Evolutionary conservation across 2,797 vertebrate genomes (phyloP), one percentile per base, ranked within the genome.

Genomic region (Ceryle rudis): DNA sequence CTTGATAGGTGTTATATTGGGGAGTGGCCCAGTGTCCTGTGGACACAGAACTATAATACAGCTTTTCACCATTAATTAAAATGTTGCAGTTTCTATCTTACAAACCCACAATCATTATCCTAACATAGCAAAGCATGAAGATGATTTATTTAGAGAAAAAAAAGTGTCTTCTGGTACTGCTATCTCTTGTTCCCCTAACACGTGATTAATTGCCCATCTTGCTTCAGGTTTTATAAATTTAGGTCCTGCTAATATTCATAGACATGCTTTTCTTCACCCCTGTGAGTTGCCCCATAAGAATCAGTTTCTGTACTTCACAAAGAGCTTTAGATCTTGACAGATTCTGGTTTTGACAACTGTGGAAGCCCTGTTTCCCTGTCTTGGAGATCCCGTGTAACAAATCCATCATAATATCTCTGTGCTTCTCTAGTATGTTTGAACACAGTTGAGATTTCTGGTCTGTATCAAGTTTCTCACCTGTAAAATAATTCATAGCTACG

Each of bases 361-460:
- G 89, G 97, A 95, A 97, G 96, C 93, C 47, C 69, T 91, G 39
- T 97, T 97, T 97, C 72, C 83, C 42, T 95, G 3, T 62, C 42
- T 81, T 85, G 71, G 57, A 41, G 82, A 90, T 96, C 83, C 67
- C 69, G 55, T 84, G 87, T 88, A 92, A 81, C 49, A 97, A 98
- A 97, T 97, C 87, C 66, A 92, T 97, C 97, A 97, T 93, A 29
- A 90, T 97, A 97, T 97, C 92, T 95, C 93, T 96, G 70, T 96
- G n/a, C 21, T 83, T 78, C 80, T 69, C 88, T 97, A 90, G 52
- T 94, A 49, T 85, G 70, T 54, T 92, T 95, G 72, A 92, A 87
- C 60, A 88, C 19, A 81, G 69, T 89, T 79, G 88, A 74, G 80
- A 81, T 95, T 97, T 93, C 92, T 96, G 96, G 83, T 64, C 75